phyloP scores from a whole-genome alignment of 2,797 vertebrate species.

The Urophycis tenuis region DNA sequence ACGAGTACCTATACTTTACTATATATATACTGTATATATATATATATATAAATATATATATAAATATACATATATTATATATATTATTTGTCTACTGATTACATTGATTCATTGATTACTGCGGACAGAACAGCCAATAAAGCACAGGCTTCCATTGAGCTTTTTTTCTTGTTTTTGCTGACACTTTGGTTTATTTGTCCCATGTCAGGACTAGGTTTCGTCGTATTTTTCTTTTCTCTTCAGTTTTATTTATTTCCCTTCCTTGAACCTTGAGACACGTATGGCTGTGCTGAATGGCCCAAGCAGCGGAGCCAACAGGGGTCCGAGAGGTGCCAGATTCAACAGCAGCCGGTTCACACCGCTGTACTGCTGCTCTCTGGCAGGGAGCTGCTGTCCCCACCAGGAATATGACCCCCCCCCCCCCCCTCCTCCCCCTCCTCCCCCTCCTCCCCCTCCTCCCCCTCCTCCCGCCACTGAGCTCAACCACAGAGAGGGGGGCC shows the following conservation, averaged over 20 bases:
- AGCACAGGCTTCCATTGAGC: neutral
- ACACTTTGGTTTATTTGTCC: neutral
- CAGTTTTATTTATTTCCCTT: conserved; percentile 24
- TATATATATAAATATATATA: conserved; percentile 20
- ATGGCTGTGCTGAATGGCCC: neutral
- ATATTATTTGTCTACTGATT: neutral
- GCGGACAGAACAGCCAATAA: too few species aligned
- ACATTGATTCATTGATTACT: too few species aligned
- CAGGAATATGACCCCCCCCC: conserved; percentile 54
- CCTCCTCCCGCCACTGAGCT: conserved; percentile 37
- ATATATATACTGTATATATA: conserved; percentile 18
- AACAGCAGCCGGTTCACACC: conserved; percentile 38
- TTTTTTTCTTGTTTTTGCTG: neutral
- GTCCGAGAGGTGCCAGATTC: conserved; percentile 41
- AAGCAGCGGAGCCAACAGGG: conserved; percentile 29
- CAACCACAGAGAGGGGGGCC: conserved; percentile 64
- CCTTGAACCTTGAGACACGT: neutral
- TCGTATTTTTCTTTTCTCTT: neutral
- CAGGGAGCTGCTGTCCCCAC: conserved; percentile 46
- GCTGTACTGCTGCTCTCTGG: conserved; percentile 32
- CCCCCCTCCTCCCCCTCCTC: conserved; percentile 21
- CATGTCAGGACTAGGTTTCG: too few species aligned
- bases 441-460: conserved; percentile 30
- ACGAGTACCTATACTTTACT: neutral
- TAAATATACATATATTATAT: conserved; percentile 16